These are phyloP conservation scores for Centropus bengalensis DNA, from an alignment of 2,113 vertebrate genomes.

Conservation along the genomic window DNA sequence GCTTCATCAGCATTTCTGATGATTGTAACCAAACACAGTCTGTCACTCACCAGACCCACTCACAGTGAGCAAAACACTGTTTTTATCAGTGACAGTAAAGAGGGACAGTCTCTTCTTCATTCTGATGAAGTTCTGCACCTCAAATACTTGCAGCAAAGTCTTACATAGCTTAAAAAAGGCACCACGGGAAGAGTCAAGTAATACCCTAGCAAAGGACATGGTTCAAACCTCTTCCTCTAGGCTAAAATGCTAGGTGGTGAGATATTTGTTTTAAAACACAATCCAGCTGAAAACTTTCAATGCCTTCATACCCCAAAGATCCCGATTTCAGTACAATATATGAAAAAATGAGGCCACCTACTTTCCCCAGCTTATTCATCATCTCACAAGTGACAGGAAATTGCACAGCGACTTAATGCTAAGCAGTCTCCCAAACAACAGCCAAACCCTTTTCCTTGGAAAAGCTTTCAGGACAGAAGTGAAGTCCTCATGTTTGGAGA, in stretches of 20 bases:
- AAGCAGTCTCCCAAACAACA: constrained; percentile 30
- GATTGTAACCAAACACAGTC: not conserved
- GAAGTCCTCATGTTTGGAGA: not conserved
- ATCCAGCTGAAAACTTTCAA: not conserved
- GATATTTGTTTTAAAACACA: not conserved
- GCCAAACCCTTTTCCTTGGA: not conserved
- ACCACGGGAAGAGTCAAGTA: not conserved
- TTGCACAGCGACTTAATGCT: constrained; percentile 30
- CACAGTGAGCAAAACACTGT: accelerated
- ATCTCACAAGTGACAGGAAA: constrained; percentile 35
- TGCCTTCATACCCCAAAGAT: not conserved
- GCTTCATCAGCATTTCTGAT: not conserved
- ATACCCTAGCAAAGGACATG: not conserved
- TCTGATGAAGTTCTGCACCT: not conserved
- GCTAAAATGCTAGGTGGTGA: not conserved
- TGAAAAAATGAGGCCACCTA: constrained; percentile 20
- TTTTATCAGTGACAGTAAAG: not conserved
- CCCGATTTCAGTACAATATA: not conserved
- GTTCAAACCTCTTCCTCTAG: not conserved
- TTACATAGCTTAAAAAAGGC: not conserved
- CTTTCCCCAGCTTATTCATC: constrained; percentile 11
- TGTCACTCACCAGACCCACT: not conserved
- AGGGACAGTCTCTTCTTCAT: not conserved
- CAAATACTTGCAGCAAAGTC: not conserved
- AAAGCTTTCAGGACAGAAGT: constrained; percentile 7